Evolutionary conservation across 2,113 vertebrate genomes (phyloP), one percentile per base, ranked within the genome.

Genomic region (Etia nguti): DNA sequence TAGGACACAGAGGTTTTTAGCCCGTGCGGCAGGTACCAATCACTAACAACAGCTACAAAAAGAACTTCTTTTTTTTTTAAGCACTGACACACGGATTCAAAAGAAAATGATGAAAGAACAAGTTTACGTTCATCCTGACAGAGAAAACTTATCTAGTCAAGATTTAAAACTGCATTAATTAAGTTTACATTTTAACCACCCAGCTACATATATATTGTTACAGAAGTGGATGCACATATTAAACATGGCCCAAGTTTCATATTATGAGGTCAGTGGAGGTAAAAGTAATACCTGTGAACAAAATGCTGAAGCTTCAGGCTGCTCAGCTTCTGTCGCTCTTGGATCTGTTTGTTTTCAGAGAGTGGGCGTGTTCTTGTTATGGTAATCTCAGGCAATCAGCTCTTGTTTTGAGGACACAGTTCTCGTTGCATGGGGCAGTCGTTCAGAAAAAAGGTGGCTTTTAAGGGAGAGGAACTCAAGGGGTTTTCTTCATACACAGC

Each of bases 341-440:
- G 65, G 65, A 43, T 24, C 36, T 43, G 65, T 70, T 43, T 70
- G 65, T 29, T 11, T 75, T 50, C 15, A 48, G 16, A 29, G 24
- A 20, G 24, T 0, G 6, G 70, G 70, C 1, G 43, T 75, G 4
- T 29, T 43, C 24, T 48, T 75, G 16, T 48, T 75, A 12, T 5
- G 6, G 6, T 75, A 75, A 48, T 75, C 24, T 48, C 68, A 75
- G 41, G 22, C 4, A 75, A 29, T 5, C 9, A 18, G 18, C 38
- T 70, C 62, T 70, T 70, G 62, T 15, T 24, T 22, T 29, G 68
- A 26, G 9, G 41, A 46, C 22, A 43, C 38, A 43, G 41, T 0
- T 0, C 41, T 75, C 0, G 0, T 29, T 75, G 22, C n/a, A 15
- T 20, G 24, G 68, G 15, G 24, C 0, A 48, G 2, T 18, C 15